These are phyloP conservation scores for Nicator chloris DNA, from an alignment of 2,113 vertebrate species.

Conservation along the genomic window DNA sequence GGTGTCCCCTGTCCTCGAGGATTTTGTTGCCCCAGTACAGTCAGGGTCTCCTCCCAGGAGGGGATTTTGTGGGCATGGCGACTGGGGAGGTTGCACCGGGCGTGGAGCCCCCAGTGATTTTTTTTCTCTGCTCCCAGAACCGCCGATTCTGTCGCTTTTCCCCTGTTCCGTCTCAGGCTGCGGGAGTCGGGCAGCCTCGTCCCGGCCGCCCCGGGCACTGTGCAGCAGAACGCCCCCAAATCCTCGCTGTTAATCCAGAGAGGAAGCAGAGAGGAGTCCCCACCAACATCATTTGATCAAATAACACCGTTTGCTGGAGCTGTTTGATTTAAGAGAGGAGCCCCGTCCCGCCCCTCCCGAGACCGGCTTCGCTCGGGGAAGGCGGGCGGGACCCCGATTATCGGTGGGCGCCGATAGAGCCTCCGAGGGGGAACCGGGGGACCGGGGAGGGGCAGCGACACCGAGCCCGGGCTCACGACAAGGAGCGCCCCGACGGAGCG, in stretches of 20 bases:
- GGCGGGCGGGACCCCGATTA: background rate
- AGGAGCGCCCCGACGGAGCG: background rate
- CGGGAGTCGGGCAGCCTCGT: background rate
- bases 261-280: background rate
- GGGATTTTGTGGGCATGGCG: rapidly evolving
- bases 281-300: background rate
- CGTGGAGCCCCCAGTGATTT: rapidly evolving
- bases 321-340: background rate
- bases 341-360: background rate
- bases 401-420: rapidly evolving
- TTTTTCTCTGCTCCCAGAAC: background rate
- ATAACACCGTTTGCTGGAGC: background rate
- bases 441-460: no score
- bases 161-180: background rate
- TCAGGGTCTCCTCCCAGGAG: rapidly evolving
- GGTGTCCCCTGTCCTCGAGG: background rate
- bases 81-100: background rate
- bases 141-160: background rate
- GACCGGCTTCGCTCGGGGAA: background rate
- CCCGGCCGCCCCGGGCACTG: background rate
- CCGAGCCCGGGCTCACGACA: no score
- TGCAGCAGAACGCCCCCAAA: background rate
- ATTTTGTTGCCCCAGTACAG: background rate
- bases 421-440: no score
- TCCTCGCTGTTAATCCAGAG: background rate